Evolutionary conservation across 1,140 invertebrate genomes (phyloP), one percentile per base, ranked within the genome.

Genomic region (Holcopasites calliopsidis): DNA sequence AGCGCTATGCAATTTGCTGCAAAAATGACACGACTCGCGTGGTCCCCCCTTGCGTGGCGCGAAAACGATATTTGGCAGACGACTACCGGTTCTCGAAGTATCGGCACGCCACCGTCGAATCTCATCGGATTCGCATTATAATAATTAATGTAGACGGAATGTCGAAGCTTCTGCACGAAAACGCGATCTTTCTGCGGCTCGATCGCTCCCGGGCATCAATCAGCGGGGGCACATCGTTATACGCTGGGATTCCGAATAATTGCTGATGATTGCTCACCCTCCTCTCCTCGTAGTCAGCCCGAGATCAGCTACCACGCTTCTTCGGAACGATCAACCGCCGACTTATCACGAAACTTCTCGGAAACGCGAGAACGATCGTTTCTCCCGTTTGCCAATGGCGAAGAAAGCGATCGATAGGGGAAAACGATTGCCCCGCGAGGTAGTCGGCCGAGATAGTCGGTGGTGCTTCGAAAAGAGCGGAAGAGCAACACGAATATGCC

Each of bases 221-320:
- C 84, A 77, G 74, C 81, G 84, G 78, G 79, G 79, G 77, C 80
- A 87, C 79, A 71, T 88, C 80, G 85, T 86, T 86, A 86, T 86
- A 73, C 35, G 18, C 80, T 75, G 72, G 75, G 77, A 88, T 87
- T 81, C 82, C 86, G 86, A 84, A 84, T 86, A 87, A 87, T 87
- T 87, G 86, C 85, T 77, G 84, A 87, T 86, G 86, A 88, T 88
- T 84, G 80, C 82, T 79, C 83, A 79, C 77, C 82, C 84, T 77
- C 73, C 68, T 38, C 21, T 31, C 35, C 18, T 33, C 47, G 58
- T 52, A 28, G 23, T 31, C 23, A 16, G 5, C 13, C 11, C 31
- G 52, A 40, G 38, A 69, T 7, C 13, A 28, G 65, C 26, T 35
- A 11, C 65, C 76, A 26, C 8, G 18, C 13, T n/a, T 49, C 38